Evolutionary conservation across 2,113 vertebrate species (phyloP).

Genomic region (Centrocercus urophasianus): DNA sequence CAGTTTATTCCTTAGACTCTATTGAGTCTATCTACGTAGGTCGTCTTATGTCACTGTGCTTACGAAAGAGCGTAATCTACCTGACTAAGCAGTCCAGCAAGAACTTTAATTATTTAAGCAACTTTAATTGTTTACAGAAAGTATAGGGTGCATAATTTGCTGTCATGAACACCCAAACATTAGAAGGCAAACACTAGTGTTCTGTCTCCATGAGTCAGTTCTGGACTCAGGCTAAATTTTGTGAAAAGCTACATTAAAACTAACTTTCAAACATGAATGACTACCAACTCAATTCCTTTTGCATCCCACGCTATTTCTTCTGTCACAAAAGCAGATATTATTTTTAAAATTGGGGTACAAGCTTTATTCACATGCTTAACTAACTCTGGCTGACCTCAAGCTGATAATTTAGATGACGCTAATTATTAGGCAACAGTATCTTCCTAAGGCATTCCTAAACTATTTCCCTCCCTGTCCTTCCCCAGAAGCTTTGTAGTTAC

Average conservation of each 20-base stretch:
- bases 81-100: neutral
- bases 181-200: neutral
- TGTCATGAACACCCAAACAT: neutral
- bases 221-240: neutral
- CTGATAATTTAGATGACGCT: neutral
- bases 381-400: neutral
- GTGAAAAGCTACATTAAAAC: neutral
- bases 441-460: neutral
- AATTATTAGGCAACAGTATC: neutral
- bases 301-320: neutral
- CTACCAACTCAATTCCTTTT: neutral
- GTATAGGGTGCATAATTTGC: fast-evolving
- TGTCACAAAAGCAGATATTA: neutral
- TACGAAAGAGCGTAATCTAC: neutral
- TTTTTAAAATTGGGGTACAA: neutral
- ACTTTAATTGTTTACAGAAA: neutral
- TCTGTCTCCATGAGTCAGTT: neutral
- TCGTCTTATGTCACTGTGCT: neutral
- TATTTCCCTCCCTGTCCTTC: neutral
- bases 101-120: neutral
- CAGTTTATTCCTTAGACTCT: neutral
- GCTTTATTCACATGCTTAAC: neutral
- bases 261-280: neutral
- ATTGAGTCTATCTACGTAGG: neutral
- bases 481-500: neutral